Evolutionary conservation across 2,113 vertebrate species (phyloP).

Genomic region (Myrmecophaga tridactyla): DNA sequence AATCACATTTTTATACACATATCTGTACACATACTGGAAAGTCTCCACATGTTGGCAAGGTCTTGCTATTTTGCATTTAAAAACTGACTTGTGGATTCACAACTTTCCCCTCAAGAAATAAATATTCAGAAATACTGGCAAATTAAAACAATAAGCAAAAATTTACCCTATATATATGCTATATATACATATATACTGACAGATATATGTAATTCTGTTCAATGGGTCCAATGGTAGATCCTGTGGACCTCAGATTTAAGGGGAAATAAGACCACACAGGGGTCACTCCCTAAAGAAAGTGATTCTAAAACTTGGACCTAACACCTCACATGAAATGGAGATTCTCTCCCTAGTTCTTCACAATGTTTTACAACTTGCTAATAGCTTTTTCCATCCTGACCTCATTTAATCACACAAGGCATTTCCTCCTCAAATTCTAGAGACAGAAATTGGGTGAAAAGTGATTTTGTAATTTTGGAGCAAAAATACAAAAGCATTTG

Average conservation of each 20-base stretch:
- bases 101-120: background rate
- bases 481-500: background rate
- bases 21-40: background rate
- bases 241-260: background rate
- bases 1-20: background rate
- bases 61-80: constrained; percentile 20
- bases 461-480: background rate
- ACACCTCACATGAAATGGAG: background rate
- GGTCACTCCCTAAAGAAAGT: constrained; percentile 4
- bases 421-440: background rate
- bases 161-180: background rate
- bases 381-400: background rate
- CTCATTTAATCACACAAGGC: background rate
- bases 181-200: background rate
- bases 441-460: background rate
- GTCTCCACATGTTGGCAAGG: background rate
- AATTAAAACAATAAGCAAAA: constrained; percentile 24
- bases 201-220: too few relatives aligned
- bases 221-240: background rate
- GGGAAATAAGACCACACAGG: background rate
- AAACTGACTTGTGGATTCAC: background rate
- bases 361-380: background rate
- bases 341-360: background rate
- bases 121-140: background rate
- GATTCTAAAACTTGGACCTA: background rate